phyloP scores from a whole-genome alignment of 2,888 invertebrate species.

The Drosophila anomelani region DNA sequence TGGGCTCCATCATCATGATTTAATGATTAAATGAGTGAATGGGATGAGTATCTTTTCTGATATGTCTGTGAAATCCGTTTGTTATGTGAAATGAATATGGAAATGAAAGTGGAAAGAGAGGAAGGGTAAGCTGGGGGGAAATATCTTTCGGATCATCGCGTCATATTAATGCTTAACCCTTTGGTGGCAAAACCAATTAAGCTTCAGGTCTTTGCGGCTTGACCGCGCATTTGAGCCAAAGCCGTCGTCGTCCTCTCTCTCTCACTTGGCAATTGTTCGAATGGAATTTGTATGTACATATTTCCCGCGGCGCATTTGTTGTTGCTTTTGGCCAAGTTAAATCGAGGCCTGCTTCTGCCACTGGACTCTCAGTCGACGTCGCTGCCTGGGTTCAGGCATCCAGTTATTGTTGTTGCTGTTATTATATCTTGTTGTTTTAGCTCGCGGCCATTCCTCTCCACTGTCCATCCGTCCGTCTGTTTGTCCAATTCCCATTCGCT shows the following conservation, averaged over 20 bases:
- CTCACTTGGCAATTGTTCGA: constrained; percentile 20
- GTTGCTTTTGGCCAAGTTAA: constrained; percentile 36
- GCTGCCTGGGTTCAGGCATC: constrained; percentile 27
- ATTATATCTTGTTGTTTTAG: constrained; percentile 31
- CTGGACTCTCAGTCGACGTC: constrained; percentile 15
- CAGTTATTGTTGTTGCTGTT: constrained; percentile 20
- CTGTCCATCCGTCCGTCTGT: constrained; percentile 1
- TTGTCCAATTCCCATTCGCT: constrained; percentile 51
- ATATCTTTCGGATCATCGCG: constrained; percentile 32
- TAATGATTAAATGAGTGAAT: constrained; percentile 14
- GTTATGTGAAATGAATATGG: constrained; percentile 10
- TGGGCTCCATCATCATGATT: constrained; percentile 5
- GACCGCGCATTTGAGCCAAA: constrained; percentile 28
- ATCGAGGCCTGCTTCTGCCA: constrained; percentile 26
- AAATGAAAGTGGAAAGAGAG: constrained; percentile 1
- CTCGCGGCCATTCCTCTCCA: constrained; percentile 43
- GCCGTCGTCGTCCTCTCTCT: neutral
- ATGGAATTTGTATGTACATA: constrained; percentile 30
- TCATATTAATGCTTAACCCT: constrained; percentile 31
- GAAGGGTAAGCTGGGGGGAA: neutral
- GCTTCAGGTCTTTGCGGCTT: constrained; percentile 18
- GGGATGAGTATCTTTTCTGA: constrained; percentile 10
- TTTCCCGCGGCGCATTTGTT: constrained; percentile 22
- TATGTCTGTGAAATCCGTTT: constrained; percentile 22
- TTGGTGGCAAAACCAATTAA: constrained; percentile 38